These are phyloP conservation scores for Caenorhabditis sp. DNA, from an alignment of 2,888 invertebrate species.

Conservation along the genomic window DNA sequence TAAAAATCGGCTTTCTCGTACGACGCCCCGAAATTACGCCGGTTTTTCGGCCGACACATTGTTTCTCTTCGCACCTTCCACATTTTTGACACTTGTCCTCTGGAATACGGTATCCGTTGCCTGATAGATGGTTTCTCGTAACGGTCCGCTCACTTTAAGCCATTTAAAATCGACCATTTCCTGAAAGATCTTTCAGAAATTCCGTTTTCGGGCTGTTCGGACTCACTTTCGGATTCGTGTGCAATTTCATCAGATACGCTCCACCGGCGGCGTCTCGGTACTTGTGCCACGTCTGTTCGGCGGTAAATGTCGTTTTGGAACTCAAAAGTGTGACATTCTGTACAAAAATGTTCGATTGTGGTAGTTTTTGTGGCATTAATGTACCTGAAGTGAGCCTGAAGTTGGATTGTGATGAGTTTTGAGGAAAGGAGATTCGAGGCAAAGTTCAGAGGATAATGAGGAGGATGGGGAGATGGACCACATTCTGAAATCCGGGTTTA, in stretches of 20 bases:
- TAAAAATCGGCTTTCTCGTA: no score
- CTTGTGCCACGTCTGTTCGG: slow-evolving; percentile 17
- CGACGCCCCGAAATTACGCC: no score
- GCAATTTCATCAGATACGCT: slow-evolving; percentile 64
- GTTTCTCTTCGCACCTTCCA: slow-evolving; percentile 32
- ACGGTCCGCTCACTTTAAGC: slow-evolving; percentile 46
- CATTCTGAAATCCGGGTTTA: no score
- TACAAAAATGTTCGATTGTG: no score
- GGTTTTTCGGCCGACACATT: not conserved
- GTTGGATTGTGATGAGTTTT: not conserved
- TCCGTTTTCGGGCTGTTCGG: no score
- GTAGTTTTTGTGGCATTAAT: not conserved
- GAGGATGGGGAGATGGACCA: no score
- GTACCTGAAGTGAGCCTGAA: not conserved
- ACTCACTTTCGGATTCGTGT: slow-evolving; percentile 24
- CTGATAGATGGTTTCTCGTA: slow-evolving; percentile 52
- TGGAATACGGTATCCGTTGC: slow-evolving; percentile 44
- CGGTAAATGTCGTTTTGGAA: slow-evolving; percentile 8
- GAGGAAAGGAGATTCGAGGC: not conserved
- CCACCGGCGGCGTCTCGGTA: slow-evolving; percentile 57
- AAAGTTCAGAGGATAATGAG: not conserved
- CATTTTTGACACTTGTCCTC: slow-evolving; percentile 44
- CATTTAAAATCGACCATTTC: slow-evolving; percentile 21
- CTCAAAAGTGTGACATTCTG: slow-evolving; percentile 7
- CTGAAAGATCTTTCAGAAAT: not conserved